A percentile compares a stretch with the other conserved stretches of the same genome.
phyloP scores from a whole-genome alignment of 2,888 invertebrate genomes.

The Carpatolechia fugitivella region DNA sequence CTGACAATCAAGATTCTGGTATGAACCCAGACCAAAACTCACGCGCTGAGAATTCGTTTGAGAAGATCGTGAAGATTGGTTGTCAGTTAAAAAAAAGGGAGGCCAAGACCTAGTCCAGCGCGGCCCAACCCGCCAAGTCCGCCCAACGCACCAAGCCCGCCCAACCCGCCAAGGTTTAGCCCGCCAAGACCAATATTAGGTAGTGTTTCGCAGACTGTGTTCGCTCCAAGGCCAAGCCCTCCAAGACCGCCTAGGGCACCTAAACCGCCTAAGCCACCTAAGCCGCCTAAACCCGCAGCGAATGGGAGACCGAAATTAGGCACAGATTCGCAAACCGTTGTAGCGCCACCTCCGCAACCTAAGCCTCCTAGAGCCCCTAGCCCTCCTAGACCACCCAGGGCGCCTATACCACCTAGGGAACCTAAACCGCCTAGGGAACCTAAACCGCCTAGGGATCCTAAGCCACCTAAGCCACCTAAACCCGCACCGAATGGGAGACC shows the following conservation, averaged over 20 bases:
- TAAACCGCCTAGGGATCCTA: constrained; percentile 1
- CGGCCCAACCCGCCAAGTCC: constrained; percentile 18
- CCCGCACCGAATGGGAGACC: background rate
- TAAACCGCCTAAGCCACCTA: background rate
- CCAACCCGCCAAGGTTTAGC: constrained; percentile 14
- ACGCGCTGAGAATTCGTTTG: background rate
- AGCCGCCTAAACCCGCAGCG: constrained; percentile 9
- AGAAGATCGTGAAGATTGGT: constrained; percentile 22
- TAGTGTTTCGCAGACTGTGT: background rate
- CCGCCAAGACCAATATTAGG: background rate
- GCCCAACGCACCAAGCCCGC: constrained; percentile 17
- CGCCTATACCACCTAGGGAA: constrained; percentile 22
- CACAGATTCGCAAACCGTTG: constrained; percentile 5
- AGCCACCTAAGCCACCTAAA: constrained; percentile 18
- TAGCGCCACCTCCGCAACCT: background rate
- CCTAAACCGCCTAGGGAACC: constrained; percentile 6
- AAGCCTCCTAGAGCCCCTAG: constrained; percentile 2
- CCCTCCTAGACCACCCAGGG: constrained; percentile 18
- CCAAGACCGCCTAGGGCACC: background rate
- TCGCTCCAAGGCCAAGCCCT: constrained; percentile 4
- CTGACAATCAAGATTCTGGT: too few species aligned
- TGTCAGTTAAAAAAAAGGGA: constrained; percentile 42
- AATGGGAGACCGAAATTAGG: background rate
- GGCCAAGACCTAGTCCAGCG: constrained; percentile 3
- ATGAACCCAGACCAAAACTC: background rate